Evolutionary conservation across 1,140 invertebrate species (phyloP), one percentile per base, ranked within the genome.

Genomic region (Neuroterus valhalla): DNA sequence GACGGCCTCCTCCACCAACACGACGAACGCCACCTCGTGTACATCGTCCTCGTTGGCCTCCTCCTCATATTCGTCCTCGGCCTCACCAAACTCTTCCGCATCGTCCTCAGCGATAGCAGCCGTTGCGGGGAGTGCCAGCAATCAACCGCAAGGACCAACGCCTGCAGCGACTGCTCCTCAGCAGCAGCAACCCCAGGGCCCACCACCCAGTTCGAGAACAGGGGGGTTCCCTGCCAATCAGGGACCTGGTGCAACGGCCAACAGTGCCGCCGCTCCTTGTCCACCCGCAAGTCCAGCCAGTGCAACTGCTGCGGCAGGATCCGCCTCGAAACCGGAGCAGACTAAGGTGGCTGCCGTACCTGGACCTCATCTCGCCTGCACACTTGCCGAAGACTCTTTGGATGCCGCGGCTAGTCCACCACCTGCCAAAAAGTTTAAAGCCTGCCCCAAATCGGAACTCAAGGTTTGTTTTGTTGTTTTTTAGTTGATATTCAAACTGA

Each of bases 401-500:
- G 90, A 91, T 50, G 85, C 83, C 46, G 88, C 87, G 66, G 84
- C 87, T 71, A 91, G 92, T 81, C 92, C 93, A 71, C 93, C 93
- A 21, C 93, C 93, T 14, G 81, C 91, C 23, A 94, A 94, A 88
- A 94, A 94, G 87, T 82, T 92, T 76, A 94, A 94, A 91, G 90
- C 89, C 79, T 85, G 72, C 68, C 70, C 87, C 45, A 85, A 82
- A 69, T 90, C 88, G 55, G 93, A 94, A 88, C 81, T 91, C 76
- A 94, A 94, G 93, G 93, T 94, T 90, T 89, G 86, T 82, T 19
- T 50, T 70, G 48, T 71, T 48, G 55, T 71, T 55, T 31, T 62
- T 38, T 31, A 19, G 38, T 71, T 74, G 19, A 17, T 71, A 15
- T 70, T 71, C 21, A 17, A 45, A 68, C 19, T 26, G 17, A 15